phyloP scores from a whole-genome alignment of 2,797 vertebrate species.

The Zalophus californianus region DNA sequence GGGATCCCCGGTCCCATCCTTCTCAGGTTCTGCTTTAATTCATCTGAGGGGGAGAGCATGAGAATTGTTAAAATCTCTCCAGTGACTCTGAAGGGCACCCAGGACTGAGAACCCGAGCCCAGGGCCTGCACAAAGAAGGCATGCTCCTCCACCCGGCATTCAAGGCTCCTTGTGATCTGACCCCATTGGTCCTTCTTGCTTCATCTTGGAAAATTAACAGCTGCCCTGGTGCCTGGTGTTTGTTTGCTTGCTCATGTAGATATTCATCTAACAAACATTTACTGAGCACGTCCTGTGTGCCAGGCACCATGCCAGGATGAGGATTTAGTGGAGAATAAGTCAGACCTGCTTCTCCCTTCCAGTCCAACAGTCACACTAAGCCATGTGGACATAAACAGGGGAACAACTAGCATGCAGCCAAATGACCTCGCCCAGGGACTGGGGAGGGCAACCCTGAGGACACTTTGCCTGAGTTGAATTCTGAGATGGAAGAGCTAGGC shows the following conservation, averaged over 20 bases:
- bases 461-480: background rate
- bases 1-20: background rate
- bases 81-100: background rate
- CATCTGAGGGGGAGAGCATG: background rate
- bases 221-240: background rate
- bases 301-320: slow-evolving; percentile 62
- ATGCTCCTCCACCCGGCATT: background rate
- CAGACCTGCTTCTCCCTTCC: slow-evolving; percentile 42
- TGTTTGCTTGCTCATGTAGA: slow-evolving; percentile 63
- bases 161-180: background rate
- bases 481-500: background rate
- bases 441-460: background rate
- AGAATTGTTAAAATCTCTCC: background rate
- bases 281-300: slow-evolving; percentile 20
- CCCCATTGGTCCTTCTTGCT: slow-evolving; percentile 3
- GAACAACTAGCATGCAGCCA: background rate
- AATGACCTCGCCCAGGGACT: background rate
- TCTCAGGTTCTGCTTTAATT: background rate
- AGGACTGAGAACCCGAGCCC: background rate
- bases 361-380: slow-evolving; percentile 2
- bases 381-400: background rate
- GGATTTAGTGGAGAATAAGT: slow-evolving; percentile 57
- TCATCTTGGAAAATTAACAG: slow-evolving; percentile 47
- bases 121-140: background rate
- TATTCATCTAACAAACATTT: slow-evolving; percentile 35